These are phyloP conservation scores for Lutjanus campechanus DNA, from an alignment of 2,797 vertebrate species.

Conservation along the genomic window DNA sequence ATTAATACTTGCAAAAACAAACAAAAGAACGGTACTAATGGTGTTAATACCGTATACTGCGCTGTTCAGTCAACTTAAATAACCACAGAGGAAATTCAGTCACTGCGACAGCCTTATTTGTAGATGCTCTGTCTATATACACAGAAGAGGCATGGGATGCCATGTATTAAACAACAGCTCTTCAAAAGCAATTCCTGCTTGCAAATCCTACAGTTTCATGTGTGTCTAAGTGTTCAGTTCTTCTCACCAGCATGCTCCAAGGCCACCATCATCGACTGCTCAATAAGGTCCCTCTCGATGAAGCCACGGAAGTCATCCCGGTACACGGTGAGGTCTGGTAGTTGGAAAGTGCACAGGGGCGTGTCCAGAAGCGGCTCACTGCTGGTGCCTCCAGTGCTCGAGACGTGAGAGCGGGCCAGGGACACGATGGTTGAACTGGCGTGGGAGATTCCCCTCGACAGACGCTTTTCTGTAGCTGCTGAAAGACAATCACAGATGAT, in stretches of 20 bases:
- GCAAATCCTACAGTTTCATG: neutral
- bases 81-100: too few relatives aligned
- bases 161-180: neutral
- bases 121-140: neutral
- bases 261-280: slow-evolving; percentile 98
- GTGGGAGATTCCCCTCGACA: slow-evolving; percentile 95
- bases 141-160: neutral
- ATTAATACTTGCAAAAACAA: too few relatives aligned
- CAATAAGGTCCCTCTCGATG: slow-evolving; percentile 96
- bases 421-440: slow-evolving; percentile 97
- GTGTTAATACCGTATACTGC: too few relatives aligned
- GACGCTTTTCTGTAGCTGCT: slow-evolving; percentile 90
- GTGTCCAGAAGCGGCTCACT: slow-evolving; percentile 92
- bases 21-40: too few relatives aligned
- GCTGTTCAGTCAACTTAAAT: too few relatives aligned
- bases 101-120: too few relatives aligned
- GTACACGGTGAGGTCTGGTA: slow-evolving; percentile 96
- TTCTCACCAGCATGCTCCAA: slow-evolving; percentile 94
- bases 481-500: neutral
- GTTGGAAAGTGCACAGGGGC: slow-evolving; percentile 97
- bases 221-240: neutral
- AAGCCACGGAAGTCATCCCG: slow-evolving; percentile 94
- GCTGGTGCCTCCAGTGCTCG: slow-evolving; percentile 86
- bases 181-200: neutral
- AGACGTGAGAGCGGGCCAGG: slow-evolving; percentile 95